Base-by-base conservation (phyloP, 2,113 vertebrate genomes). In the Cyanocitta stelleri region DNA sequence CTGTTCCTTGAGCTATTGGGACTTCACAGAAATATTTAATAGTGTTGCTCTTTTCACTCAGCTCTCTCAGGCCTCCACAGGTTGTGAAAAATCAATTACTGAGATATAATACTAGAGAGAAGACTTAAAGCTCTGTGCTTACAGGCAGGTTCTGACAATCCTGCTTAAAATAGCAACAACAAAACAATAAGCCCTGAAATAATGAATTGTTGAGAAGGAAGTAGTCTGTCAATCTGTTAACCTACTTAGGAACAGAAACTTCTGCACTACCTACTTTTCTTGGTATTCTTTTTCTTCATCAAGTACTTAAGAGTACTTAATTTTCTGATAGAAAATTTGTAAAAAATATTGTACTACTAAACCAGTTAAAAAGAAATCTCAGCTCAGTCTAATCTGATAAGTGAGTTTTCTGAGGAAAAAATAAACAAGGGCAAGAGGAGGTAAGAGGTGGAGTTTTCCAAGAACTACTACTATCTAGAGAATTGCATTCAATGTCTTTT, bases 201-300 rank as follows among this genome's bases (percentile, higher is more conserved):
- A 97, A 94, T 96, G 89, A 97, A 96, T 97, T 95, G 82, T 55
- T 95, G 67, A 95, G 72, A 93, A 98, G 98, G 97, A 98, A 96
- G 96, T 97, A 96, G 98, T 97, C 96, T 97, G 96, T 98, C 98
- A 95, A 95, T 96, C 96, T 94, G 87, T 89, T 96, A 94, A 97
- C 82, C 82, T 95, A 87, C 92, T 78, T 85, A 73, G 32, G 88
- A 93, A 55, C 77, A 89, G 77, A 94, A 92, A 72, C 46, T 33
- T 83, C 59, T 83, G 30, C 89, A 49, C 85, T 94, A 39, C 82
- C 63, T 88, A 49, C 46, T 69, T 95, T 95, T 81, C 82, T 94
- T 94, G 67, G 61, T 85, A 79, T 64, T 90, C 52, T 52, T 87
- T 94, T 94, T 68, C 56, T 74, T 93, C 75, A 81, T 44, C 48